phyloP scores from a whole-genome alignment of 1,140 invertebrate genomes.

The Solenopsis invicta region DNA sequence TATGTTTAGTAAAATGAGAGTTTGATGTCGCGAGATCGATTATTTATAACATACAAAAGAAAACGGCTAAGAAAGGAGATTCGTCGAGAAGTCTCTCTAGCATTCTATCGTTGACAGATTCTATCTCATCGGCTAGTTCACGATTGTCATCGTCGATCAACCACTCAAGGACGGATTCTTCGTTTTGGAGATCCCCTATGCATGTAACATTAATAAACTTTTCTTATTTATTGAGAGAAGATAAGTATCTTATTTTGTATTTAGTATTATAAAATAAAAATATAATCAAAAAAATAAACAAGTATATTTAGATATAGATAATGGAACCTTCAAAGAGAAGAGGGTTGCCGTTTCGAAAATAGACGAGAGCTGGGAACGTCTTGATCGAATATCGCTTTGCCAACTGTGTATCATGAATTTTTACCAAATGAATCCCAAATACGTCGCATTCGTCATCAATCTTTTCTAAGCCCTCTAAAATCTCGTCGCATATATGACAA shows the following conservation, averaged over 20 bases:
- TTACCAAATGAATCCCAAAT: slow-evolving; percentile 97
- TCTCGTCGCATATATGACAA: slow-evolving; percentile 97
- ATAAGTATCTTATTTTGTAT: neutral
- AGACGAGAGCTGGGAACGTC: slow-evolving; percentile 97
- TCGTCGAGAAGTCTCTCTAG: slow-evolving; percentile 94
- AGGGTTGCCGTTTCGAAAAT: slow-evolving; percentile 97
- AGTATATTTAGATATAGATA: slow-evolving; percentile 6
- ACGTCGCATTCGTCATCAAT: slow-evolving; percentile 97
- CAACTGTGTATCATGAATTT: slow-evolving; percentile 96
- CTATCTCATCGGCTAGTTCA: slow-evolving; percentile 97
- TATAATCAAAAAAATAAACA: slow-evolving; percentile 25
- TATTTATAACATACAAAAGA: slow-evolving; percentile 93
- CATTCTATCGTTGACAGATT: slow-evolving; percentile 97
- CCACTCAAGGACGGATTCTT: slow-evolving; percentile 97
- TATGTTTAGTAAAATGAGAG: neutral
- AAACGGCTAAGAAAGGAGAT: slow-evolving; percentile 95
- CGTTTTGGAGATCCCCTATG: slow-evolving; percentile 95
- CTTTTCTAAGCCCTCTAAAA: slow-evolving; percentile 95
- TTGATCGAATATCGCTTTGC: slow-evolving; percentile 98
- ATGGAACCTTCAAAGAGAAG: slow-evolving; percentile 93
- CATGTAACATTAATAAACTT: neutral
- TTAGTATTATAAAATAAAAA: neutral
- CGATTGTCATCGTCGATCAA: slow-evolving; percentile 97
- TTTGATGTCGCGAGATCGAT: slow-evolving; percentile 15
- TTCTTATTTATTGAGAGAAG: neutral